phyloP scores from a whole-genome alignment of 2,888 invertebrate genomes.

The Cantharis rufa region DNA sequence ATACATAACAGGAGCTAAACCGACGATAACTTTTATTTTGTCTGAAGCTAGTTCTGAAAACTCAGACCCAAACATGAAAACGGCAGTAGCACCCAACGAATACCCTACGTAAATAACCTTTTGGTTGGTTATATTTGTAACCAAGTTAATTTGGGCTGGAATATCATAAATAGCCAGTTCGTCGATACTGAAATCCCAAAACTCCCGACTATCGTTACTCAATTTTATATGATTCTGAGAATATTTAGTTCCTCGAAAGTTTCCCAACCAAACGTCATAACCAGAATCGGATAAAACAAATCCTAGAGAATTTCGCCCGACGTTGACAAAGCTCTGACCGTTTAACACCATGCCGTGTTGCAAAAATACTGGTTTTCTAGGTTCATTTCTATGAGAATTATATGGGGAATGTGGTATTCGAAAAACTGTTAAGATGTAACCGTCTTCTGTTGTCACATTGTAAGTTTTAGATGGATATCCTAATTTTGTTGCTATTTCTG shows the following conservation, averaged over 20 bases:
- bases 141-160: conserved; percentile 46
- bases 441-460: conserved; percentile 46
- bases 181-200: conserved; percentile 50
- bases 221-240: conserved; percentile 46
- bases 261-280: conserved; percentile 62
- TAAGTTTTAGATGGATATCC: conserved; percentile 47
- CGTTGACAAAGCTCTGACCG: conserved; percentile 43
- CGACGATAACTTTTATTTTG: conserved; percentile 59
- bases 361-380: conserved; percentile 45
- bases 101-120: conserved; percentile 75
- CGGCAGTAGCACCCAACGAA: conserved; percentile 79
- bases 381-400: background rate
- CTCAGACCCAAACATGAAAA: conserved; percentile 68
- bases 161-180: conserved; percentile 48
- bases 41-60: conserved; percentile 65
- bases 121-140: conserved; percentile 40
- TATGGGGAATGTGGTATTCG: conserved; percentile 41
- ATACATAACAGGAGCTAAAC: conserved; percentile 57
- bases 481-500: conserved; percentile 46
- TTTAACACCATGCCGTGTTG: conserved; percentile 47
- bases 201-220: conserved; percentile 44
- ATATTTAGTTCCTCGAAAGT: conserved; percentile 51
- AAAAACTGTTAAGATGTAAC: conserved; percentile 44
- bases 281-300: conserved; percentile 59
- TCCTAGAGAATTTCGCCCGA: conserved; percentile 41